Evolutionary conservation across 2,888 invertebrate species (phyloP), one percentile per base, ranked within the genome.

Genomic region (Acleris laterana): DNA sequence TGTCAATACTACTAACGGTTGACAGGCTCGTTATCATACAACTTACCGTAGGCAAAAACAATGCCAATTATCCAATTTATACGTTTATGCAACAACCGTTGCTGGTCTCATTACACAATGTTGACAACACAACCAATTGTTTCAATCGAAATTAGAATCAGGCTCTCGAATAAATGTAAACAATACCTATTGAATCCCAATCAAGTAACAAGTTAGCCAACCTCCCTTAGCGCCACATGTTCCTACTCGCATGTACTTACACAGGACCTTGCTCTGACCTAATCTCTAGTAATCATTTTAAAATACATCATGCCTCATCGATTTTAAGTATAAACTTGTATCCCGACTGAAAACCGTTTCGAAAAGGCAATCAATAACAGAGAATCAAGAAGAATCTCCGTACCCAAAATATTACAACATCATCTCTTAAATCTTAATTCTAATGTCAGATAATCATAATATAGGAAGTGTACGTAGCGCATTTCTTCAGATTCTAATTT

Each of bases 1-100:
- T 83, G 80, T 83, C 80, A 84, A 86, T 81, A 88, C 90, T 90
- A 89, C 89, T 74, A 77, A 84, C 82, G 79, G 77, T 82, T 77
- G 76, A 75, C 80, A 79, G 78, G 76, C 79, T 81, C 80, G 80
- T 81, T 83, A 76, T 87, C 85, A 86, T 84, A 84, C 83, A 87
- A 93, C 92, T 93, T 93, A 93, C 92, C 92, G 88, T 88, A 81
- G 72, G 78, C 82, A 44, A 81, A 83, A 87, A 79, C 78, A 88
- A 88, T 85, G 85, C 79, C 85, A 84, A 87, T 83, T 79, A 85
- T 88, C 89, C 87, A 84, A 88, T 81, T 82, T 80, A 28, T 59
- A 57, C 73, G 75, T 78, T 73, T 74, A 78, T 69, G 62, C 69
- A 83, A 82, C 77, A 80, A 77, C 79, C 76, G 75, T 72, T 46